phyloP scores from a whole-genome alignment of 2,113 vertebrate genomes.

The Jacana jacana region DNA sequence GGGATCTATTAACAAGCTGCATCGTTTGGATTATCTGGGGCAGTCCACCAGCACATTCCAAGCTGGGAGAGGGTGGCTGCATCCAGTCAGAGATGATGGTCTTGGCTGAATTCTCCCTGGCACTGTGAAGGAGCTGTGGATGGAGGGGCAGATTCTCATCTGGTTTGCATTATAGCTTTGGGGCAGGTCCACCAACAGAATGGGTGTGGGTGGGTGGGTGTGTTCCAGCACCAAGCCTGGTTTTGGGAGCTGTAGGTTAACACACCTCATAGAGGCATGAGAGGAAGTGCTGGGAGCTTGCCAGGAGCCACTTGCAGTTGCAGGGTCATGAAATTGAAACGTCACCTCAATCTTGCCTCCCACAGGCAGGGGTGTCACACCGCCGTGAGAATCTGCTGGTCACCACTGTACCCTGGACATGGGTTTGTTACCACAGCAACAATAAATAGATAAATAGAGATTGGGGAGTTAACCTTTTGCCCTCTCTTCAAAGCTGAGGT shows the following conservation, averaged over 20 bases:
- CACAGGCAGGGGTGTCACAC: rapidly evolving
- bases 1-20: neutral
- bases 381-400: rapidly evolving
- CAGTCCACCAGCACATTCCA: neutral
- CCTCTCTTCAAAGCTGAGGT: neutral
- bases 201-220: too few species aligned
- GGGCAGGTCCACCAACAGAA: neutral
- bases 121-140: rapidly evolving
- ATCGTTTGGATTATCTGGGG: neutral
- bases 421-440: neutral
- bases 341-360: neutral
- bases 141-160: rapidly evolving
- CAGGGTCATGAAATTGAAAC: neutral
- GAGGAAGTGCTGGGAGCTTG: neutral
- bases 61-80: neutral
- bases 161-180: neutral
- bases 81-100: neutral
- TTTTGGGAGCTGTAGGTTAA: neutral
- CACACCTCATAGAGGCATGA: neutral
- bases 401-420: neutral
- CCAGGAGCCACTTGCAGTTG: neutral
- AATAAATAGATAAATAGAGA: neutral
- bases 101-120: neutral
- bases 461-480: neutral
- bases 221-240: neutral